Base-by-base conservation (phyloP, 2,888 invertebrate species). In the Euproctis similis region DNA sequence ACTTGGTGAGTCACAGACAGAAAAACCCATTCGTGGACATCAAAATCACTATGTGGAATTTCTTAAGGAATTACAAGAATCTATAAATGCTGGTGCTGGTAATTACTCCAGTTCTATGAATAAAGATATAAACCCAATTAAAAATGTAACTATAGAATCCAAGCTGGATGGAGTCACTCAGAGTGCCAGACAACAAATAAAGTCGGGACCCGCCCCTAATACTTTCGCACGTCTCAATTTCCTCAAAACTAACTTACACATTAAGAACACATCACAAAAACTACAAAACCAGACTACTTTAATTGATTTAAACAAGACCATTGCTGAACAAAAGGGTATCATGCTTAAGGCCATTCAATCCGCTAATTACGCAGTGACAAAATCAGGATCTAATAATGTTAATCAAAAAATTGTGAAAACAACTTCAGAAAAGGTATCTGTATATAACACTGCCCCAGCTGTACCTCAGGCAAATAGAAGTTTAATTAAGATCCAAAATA, bases 171-270 rank as follows among this genome's bases (percentile, higher is more conserved):
- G n/a, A n/a, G n/a, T n/a, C n/a, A 31, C 36, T 42, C 42, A 50
- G 49, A 40, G 66, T 70, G 64, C 68, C 64, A 76, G 74, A 75
- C 18, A 39, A 29, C 29, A 48, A 26, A 76, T 69, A 48, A 74
- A 69, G 46, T 53, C 52, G 5, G 76, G 77, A 16, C 59, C 59
- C 29, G 70, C 66, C 12, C 69, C 71, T 2, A 73, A 80, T 30
- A 84, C 84, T 2, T 84, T 82, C 46, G 59, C 82, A 8, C 71
- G 84, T 13, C 68, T 73, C 25, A 80, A 67, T 40, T 84, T 81
- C 39, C 64, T 77, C 62, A 77, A 80, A 42, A 82, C 73, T 51
- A 76, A 74, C 11, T 8, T n/a, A 4, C 72, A 75, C 28, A 42
- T 40, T 3, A 70, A 64, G 42, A 29, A 39, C 29, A 50, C 46